Conservation (phyloP, 2,888 invertebrate genomes). For the Pecten maximus region DNA sequence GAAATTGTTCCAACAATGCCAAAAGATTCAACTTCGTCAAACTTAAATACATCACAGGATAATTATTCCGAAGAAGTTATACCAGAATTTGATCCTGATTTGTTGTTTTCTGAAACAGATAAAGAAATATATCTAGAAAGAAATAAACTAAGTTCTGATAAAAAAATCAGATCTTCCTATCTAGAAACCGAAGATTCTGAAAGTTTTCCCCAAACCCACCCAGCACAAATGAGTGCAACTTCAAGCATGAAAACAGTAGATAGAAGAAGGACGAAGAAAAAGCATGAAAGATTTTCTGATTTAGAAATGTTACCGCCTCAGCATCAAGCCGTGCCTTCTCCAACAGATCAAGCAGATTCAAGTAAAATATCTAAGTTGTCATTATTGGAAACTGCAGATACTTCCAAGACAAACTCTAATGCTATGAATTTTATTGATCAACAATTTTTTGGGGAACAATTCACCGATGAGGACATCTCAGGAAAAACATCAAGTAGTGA, state of each 20-base stretch:
- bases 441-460: neutral
- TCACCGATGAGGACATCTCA: neutral
- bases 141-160: neutral
- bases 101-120: neutral
- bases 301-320: neutral
- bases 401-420: neutral
- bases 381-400: neutral
- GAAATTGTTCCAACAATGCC: neutral
- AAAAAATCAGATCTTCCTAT: neutral
- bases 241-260: neutral
- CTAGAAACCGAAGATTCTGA: neutral
- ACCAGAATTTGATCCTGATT: neutral
- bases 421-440: constrained; percentile 12
- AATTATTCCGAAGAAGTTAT: neutral
- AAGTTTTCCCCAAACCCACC: neutral
- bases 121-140: neutral
- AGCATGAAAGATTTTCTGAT: neutral
- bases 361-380: neutral
- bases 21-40: neutral
- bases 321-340: neutral
- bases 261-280: neutral
- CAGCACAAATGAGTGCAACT: neutral
- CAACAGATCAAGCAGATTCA: neutral
- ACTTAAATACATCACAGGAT: neutral
- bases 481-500: neutral